A percentile compares a stretch with the other conserved stretches of the same genome.
phyloP scores from a whole-genome alignment of 2,888 invertebrate genomes.

The Conus canariensis region DNA sequence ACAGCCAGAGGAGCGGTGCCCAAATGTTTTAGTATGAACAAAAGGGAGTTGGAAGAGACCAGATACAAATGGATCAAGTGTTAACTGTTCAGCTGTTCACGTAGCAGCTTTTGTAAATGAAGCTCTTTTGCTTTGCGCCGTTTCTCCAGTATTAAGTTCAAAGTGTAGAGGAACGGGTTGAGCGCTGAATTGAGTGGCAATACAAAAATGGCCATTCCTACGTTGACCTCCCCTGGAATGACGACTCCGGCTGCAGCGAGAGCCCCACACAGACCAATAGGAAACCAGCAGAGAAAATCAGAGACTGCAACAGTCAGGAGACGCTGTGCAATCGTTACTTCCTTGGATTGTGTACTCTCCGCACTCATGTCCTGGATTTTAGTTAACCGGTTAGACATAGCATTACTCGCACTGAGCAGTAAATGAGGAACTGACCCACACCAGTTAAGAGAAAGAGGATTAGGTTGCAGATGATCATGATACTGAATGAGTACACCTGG shows the following conservation, averaged over 20 bases:
- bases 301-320: neutral
- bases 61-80: no score
- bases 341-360: neutral
- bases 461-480: neutral
- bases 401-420: neutral
- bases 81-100: no score
- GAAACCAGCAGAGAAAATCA: slow-evolving; percentile 8
- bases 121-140: neutral
- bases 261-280: neutral
- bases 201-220: neutral
- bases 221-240: slow-evolving; percentile 6
- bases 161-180: neutral
- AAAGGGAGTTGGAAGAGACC: no score
- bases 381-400: neutral
- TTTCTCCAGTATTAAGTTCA: neutral
- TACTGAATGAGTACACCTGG: neutral
- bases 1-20: no score
- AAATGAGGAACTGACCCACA: neutral
- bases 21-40: no score
- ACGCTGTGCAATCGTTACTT: neutral
- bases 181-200: neutral
- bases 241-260: neutral
- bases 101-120: no score
- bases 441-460: neutral
- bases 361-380: neutral